Evolutionary conservation across 1,140 invertebrate species (phyloP), one percentile per base, ranked within the genome.

Genomic region (Drosophila sp.): DNA sequence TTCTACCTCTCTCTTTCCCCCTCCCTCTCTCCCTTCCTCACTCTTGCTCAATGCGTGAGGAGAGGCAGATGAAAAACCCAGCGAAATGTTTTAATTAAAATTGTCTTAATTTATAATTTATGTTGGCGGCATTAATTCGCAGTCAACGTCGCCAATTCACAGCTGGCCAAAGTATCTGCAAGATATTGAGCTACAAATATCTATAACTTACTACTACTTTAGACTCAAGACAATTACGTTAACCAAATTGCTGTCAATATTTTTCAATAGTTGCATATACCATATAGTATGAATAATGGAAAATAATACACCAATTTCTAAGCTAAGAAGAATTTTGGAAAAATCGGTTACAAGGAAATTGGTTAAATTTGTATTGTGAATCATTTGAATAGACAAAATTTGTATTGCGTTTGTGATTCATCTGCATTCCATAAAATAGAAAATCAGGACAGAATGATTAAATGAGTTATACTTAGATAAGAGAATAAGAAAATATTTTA

Each of bases 41-140:
- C 18, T 36, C 57, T 9, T 1, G 2, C 6, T 9, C 9, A 32
- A 21, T 14, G n/a, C 5, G 13, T n/a, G 9, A 1, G 16, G 45
- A 16, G 50, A 7, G 36, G 27, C 11, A 13, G 46, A 51, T 50
- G 50, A 70, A 63, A 70, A 70, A 50, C 61, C 58, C 67, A 86
- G 58, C 43, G 61, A 78, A 80, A 87, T 86, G 78, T 72, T 86
- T 86, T 81, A 87, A 86, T 81, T 87, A 81, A 87, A 81, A 87
- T 81, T 78, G 81, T 82, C 75, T 86, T 87, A 78, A 87, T 69
- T 86, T 86, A 80, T 86, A 86, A 86, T 86, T 86, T 86, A 86
- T 86, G 81, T 72, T 73, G 73, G 66, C 74, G 78, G 81, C 81
- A 84, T 84, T 86, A 86, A 84, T 84, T 86, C 81, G 77, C 81